Conservation (phyloP, 2,797 vertebrate genomes). For the Streptopelia turtur region DNA sequence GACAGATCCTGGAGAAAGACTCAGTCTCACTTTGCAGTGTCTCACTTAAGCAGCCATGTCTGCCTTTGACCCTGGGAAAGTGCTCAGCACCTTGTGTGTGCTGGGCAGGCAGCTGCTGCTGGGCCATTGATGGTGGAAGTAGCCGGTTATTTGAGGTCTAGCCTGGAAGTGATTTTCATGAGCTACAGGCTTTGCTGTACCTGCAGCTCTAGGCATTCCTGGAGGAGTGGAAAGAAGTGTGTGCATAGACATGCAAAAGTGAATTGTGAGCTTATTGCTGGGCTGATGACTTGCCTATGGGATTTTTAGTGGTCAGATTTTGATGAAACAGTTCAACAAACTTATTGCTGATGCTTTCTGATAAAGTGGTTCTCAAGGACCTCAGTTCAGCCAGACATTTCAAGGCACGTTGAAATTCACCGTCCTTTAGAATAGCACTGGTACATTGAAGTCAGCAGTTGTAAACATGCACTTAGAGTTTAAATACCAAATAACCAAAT, state of each 20-base stretch:
- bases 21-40: background rate
- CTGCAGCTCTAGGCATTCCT: background rate
- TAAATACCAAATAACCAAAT: background rate
- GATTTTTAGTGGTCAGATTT: background rate
- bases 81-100: background rate
- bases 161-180: background rate
- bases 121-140: background rate
- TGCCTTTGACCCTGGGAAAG: fast-evolving
- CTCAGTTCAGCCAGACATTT: background rate
- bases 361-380: background rate
- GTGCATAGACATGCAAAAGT: background rate
- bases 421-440: background rate
- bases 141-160: background rate
- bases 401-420: background rate
- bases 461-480: background rate
- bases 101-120: background rate
- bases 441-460: background rate
- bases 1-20: background rate
- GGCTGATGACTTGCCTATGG: fast-evolving
- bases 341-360: background rate
- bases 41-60: background rate
- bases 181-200: background rate
- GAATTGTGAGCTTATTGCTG: background rate
- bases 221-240: background rate
- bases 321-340: background rate